phyloP scores from a whole-genome alignment of 2,113 vertebrate species.

The Hippopotamus amphibius region DNA sequence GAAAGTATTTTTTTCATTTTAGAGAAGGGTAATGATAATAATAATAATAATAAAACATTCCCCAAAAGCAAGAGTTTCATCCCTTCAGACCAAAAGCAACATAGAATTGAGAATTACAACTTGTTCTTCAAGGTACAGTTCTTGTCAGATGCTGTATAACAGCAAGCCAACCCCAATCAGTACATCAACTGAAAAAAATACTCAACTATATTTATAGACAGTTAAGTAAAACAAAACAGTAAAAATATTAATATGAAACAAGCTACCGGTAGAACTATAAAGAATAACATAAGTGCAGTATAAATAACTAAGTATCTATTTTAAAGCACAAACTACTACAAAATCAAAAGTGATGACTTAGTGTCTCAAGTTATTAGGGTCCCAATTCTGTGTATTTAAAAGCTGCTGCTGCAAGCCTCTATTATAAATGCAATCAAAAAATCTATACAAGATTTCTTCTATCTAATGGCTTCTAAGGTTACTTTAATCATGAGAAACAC shows the following conservation, averaged over 20 bases:
- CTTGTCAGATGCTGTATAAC: constrained; percentile 69
- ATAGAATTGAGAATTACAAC: constrained; percentile 61
- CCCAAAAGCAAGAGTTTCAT: constrained; percentile 59
- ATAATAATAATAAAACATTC: constrained; percentile 38
- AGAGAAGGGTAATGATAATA: constrained; percentile 43
- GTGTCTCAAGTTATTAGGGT: constrained; percentile 64
- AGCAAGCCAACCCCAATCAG: constrained; percentile 72
- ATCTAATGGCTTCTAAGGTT: constrained; percentile 62
- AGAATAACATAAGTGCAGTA: constrained; percentile 57
- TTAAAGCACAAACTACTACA: constrained; percentile 70
- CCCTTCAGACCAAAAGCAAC: constrained; percentile 66
- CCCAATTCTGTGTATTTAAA: constrained; percentile 56
- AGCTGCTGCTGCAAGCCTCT: constrained; percentile 56
- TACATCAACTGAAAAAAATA: constrained; percentile 57
- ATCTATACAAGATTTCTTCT: constrained; percentile 60
- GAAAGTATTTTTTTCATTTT: constrained; percentile 39
- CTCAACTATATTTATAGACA: constrained; percentile 32
- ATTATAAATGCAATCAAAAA: constrained; percentile 66
- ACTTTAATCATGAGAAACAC: constrained; percentile 65
- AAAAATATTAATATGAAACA: constrained; percentile 58
- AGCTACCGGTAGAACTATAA: constrained; percentile 14
- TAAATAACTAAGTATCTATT: constrained; percentile 37
- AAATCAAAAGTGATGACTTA: constrained; percentile 70
- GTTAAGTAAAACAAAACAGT: constrained; percentile 60
- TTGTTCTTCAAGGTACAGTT: constrained; percentile 32